Percentiles rank a stretch among this genome's conserved stretches.
Evolutionary conservation across 2,888 invertebrate species (phyloP).

Genomic region (Cerceris rybyensis): DNA sequence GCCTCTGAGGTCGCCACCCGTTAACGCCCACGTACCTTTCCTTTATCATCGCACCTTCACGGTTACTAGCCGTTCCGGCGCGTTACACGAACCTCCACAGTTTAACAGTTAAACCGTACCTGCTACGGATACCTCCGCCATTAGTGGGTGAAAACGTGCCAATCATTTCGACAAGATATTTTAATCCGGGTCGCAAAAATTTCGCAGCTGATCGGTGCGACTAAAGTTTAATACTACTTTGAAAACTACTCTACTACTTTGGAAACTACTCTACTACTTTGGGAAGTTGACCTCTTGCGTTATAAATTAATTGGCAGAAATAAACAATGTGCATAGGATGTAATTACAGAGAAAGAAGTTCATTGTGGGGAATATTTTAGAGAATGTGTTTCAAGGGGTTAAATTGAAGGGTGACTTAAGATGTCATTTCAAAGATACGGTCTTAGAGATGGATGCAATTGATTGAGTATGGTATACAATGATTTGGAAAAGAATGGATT

Average conservation of each 20-base stretch:
- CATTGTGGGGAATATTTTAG: too few relatives aligned
- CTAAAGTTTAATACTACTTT: too few relatives aligned
- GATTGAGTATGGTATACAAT: too few relatives aligned
- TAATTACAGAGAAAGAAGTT: too few relatives aligned
- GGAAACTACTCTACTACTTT: too few relatives aligned
- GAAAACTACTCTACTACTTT: too few relatives aligned
- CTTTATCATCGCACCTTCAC: slow-evolving; percentile 60
- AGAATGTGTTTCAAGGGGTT: not conserved
- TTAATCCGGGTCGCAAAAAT: slow-evolving; percentile 19
- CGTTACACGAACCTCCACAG: slow-evolving; percentile 47
- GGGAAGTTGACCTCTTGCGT: too few relatives aligned
- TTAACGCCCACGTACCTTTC: slow-evolving; percentile 61
- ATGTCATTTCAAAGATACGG: too few relatives aligned
- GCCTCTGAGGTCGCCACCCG: slow-evolving; percentile 60
- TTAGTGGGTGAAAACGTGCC: slow-evolving; percentile 36
- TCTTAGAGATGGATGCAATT: too few relatives aligned
- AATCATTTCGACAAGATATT: slow-evolving; percentile 31
- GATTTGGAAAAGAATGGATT: too few relatives aligned
- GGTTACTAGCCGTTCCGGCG: slow-evolving; percentile 47
- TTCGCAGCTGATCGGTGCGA: not conserved
- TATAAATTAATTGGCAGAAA: too few relatives aligned
- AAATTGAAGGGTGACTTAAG: not conserved
- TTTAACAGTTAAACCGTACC: slow-evolving; percentile 42
- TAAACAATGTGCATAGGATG: too few relatives aligned
- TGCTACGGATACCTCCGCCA: slow-evolving; percentile 31